Percentiles rank a stretch among this genome's conserved stretches.
phyloP scores from a whole-genome alignment of 2,888 invertebrate species.

The Hermaeophaga mercurialis region DNA sequence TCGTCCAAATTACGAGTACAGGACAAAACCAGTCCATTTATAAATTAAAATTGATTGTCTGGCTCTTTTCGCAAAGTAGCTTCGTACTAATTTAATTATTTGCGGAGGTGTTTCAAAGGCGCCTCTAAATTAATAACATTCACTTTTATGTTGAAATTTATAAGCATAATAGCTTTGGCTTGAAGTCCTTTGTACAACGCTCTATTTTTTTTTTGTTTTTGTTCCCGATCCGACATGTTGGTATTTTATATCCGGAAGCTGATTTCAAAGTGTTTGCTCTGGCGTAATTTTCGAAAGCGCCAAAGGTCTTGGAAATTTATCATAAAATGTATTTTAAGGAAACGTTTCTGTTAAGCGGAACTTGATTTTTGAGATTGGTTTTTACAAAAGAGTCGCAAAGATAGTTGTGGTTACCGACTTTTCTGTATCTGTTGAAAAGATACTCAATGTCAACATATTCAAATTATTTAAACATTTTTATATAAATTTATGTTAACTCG shows the following conservation, averaged over 20 bases:
- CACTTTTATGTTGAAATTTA: slow-evolving; percentile 35
- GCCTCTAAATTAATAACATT: slow-evolving; percentile 39
- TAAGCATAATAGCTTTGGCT: slow-evolving; percentile 31
- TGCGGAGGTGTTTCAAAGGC: slow-evolving; percentile 36
- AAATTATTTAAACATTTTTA: no score
- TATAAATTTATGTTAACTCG: no score
- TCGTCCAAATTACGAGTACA: slow-evolving; percentile 14
- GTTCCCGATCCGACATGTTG: slow-evolving; percentile 21
- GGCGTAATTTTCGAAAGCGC: slow-evolving; percentile 21
- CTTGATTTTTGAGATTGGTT: no score
- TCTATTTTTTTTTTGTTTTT: slow-evolving; percentile 26
- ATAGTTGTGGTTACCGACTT: no score
- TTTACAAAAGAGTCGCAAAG: background rate
- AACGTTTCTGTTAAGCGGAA: no score
- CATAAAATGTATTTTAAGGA: no score
- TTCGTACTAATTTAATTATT: slow-evolving; percentile 39
- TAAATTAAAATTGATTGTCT: slow-evolving; percentile 37
- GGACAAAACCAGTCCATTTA: slow-evolving; percentile 25
- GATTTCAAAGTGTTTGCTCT: slow-evolving; percentile 35
- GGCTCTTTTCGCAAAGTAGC: slow-evolving; percentile 31
- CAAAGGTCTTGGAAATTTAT: no score
- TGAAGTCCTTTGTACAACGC: slow-evolving; percentile 27
- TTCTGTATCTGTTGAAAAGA: no score
- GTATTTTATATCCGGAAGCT: slow-evolving; percentile 30
- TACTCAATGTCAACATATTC: no score